A percentile compares a stretch with the other conserved stretches of the same genome.
Conservation (phyloP, 2,113 vertebrate species). For the Amphiprion percula region DNA sequence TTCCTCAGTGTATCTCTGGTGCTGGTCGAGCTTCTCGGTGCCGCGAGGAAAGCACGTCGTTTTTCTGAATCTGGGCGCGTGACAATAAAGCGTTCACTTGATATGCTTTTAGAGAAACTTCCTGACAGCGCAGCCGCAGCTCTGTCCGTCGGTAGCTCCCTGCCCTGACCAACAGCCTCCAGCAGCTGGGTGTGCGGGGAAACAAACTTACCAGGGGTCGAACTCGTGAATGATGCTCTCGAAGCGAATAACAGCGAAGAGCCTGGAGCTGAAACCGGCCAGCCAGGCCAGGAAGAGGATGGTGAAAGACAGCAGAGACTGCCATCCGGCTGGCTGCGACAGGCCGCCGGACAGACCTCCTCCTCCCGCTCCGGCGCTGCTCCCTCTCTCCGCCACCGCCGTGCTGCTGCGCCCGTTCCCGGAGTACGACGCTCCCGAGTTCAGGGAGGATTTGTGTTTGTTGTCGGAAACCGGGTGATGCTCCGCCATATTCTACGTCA, state of each 20-base stretch:
- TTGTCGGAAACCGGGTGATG: slow-evolving; percentile 90
- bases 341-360: slow-evolving; percentile 86
- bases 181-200: not conserved
- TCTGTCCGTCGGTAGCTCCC: not conserved
- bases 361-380: slow-evolving; percentile 36
- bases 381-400: slow-evolving; percentile 68
- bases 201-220: slow-evolving; percentile 93
- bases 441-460: slow-evolving; percentile 90
- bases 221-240: slow-evolving; percentile 99
- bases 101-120: slow-evolving; percentile 27
- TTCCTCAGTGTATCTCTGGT: no score
- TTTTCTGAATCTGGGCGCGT: not conserved
- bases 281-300: slow-evolving; percentile 97
- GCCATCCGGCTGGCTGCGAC: slow-evolving; percentile 96
- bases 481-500: slow-evolving; percentile 92
- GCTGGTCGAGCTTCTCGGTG: no score
- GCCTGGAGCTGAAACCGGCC: slow-evolving; percentile 96
- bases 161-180: not conserved
- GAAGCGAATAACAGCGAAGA: slow-evolving; percentile 97
- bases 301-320: slow-evolving; percentile 95
- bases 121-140: not conserved
- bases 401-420: slow-evolving; percentile 85
- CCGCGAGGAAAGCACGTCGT: not conserved
- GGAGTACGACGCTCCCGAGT: slow-evolving; percentile 85
- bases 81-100: no score